Evolutionary conservation across 2,113 vertebrate species (phyloP).

Genomic region (Colius striatus): DNA sequence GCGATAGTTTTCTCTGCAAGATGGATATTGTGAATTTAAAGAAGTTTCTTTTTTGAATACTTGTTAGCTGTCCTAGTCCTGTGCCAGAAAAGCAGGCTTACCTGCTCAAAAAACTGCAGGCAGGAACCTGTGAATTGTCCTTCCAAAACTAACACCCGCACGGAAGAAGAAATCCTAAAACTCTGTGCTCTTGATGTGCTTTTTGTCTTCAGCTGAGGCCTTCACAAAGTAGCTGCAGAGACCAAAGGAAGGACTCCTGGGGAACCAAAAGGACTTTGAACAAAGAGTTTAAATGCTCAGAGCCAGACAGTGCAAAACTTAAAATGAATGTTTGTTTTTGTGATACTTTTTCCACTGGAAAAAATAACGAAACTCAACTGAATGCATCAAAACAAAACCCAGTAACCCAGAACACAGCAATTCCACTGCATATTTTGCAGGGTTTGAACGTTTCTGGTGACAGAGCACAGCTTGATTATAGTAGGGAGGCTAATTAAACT

Average conservation of each 20-base stretch:
- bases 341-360: not conserved
- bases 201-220: not conserved
- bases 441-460: not conserved
- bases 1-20: not conserved
- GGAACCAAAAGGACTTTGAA: not conserved
- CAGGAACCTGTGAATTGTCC: fast-evolving
- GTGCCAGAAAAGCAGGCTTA: not conserved
- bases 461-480: constrained; percentile 28
- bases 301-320: not conserved
- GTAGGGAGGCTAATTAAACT: constrained; percentile 42
- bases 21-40: not conserved
- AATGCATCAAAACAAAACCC: not conserved
- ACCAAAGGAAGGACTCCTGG: not conserved
- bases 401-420: not conserved
- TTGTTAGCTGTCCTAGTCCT: not conserved
- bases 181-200: not conserved
- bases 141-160: not conserved
- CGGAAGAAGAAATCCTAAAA: not conserved
- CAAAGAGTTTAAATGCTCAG: not conserved
- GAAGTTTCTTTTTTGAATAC: not conserved
- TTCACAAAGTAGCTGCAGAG: not conserved
- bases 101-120: not conserved
- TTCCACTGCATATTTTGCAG: not conserved
- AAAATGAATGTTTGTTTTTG: not conserved
- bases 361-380: not conserved